phyloP scores from a whole-genome alignment of 2,113 vertebrate genomes.

The Cyanoramphus novaezelandiae region DNA sequence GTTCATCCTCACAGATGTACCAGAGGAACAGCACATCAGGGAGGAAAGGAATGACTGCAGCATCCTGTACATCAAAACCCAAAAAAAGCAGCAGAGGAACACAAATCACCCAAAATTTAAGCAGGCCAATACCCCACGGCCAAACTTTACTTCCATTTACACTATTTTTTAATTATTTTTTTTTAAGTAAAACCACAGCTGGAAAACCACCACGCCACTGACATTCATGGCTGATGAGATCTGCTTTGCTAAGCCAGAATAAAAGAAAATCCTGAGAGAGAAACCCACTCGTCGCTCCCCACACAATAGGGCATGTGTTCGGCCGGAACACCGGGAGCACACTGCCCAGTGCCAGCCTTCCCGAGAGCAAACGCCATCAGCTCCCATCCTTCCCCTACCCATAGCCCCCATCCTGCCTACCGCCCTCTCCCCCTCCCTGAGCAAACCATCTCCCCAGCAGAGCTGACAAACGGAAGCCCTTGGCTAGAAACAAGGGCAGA shows the following conservation, averaged over 20 bases:
- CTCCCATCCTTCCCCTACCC: background rate
- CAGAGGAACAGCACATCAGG: background rate
- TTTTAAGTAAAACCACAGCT: background rate
- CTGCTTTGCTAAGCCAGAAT: background rate
- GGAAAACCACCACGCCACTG: background rate
- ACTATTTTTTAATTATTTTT: background rate
- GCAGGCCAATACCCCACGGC: background rate
- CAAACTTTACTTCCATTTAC: background rate
- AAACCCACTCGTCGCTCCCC: background rate
- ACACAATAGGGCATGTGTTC: rapidly evolving
- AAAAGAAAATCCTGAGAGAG: background rate
- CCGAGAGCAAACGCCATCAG: rapidly evolving
- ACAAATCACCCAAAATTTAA: background rate
- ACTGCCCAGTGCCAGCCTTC: background rate
- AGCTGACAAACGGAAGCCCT: background rate
- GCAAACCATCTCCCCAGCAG: background rate
- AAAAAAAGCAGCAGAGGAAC: background rate
- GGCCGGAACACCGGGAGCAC: rapidly evolving
- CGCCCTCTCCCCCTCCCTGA: background rate
- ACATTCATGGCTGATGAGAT: background rate
- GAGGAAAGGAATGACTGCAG: background rate
- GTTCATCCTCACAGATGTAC: rapidly evolving
- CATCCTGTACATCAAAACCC: background rate
- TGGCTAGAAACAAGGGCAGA: background rate
- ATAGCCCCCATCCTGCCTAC: rapidly evolving